These are phyloP conservation scores for Spizaetus ornatus DNA, from an alignment of 2,113 vertebrate genomes.

Conservation along the genomic window DNA sequence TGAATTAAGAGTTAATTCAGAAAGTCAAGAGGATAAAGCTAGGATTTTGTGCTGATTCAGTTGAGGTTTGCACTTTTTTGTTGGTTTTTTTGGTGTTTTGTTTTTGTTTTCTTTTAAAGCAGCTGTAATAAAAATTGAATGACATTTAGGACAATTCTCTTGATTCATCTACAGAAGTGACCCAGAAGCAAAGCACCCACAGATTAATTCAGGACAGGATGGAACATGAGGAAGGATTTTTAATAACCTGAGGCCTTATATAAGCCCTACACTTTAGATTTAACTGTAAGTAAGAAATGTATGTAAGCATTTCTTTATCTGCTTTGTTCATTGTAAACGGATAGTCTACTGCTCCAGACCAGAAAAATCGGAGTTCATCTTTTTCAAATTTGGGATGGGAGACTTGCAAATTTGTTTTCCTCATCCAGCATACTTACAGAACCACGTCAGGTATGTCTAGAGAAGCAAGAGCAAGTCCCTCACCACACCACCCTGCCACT, in stretches of 20 bases:
- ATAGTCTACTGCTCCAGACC: not conserved
- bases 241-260: conserved; percentile 11
- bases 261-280: not conserved
- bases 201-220: conserved; percentile 39
- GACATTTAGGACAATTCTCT: not conserved
- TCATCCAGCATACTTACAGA: not conserved
- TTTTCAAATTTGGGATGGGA: not conserved
- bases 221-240: conserved; percentile 6
- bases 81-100: accelerated
- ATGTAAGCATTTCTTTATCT: not conserved
- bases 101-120: not conserved
- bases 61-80: not conserved
- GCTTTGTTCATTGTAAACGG: not conserved
- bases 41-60: not conserved
- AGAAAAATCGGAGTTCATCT: not conserved
- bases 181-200: conserved; percentile 26
- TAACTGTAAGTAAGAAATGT: not conserved
- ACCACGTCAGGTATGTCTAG: accelerated
- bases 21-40: not conserved
- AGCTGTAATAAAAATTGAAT: not conserved
- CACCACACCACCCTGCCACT: not conserved
- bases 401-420: not conserved
- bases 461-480: not conserved
- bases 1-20: conserved; percentile 8
- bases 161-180: conserved; percentile 31